A percentile compares a stretch with the other conserved stretches of the same genome.
These are phyloP conservation scores for Pseudomugil gertrudae DNA, from an alignment of 2,797 vertebrate genomes.

Conservation along the genomic window DNA sequence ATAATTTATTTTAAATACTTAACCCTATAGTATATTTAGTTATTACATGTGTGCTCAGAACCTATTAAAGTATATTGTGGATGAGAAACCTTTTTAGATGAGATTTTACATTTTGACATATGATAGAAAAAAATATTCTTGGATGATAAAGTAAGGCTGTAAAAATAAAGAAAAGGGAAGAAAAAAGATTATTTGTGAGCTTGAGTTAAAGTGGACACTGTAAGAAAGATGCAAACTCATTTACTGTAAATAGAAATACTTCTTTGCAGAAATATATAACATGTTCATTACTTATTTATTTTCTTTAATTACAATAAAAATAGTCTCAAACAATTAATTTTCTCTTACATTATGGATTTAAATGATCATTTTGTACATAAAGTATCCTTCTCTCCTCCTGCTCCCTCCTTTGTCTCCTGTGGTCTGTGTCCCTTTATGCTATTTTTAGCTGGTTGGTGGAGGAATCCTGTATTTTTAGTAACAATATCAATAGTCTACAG, in stretches of 20 bases:
- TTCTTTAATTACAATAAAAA: background rate
- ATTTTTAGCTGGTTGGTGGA: slow-evolving; percentile 77
- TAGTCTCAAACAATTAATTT: slow-evolving; percentile 4
- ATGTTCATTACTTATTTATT: background rate
- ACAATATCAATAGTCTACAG: slow-evolving; percentile 74
- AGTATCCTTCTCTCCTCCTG: slow-evolving; percentile 37
- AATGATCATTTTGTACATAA: slow-evolving; percentile 22
- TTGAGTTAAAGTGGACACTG: background rate
- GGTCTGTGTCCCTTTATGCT: slow-evolving; percentile 70
- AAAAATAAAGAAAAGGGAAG: background rate
- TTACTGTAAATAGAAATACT: background rate
- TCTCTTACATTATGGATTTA: slow-evolving; percentile 4
- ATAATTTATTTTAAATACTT: too few relatives aligned
- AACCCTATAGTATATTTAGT: too few relatives aligned
- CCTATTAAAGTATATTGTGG: too few relatives aligned
- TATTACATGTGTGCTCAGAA: too few relatives aligned
- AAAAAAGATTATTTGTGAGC: background rate
- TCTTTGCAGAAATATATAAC: background rate
- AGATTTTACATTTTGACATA: too few relatives aligned
- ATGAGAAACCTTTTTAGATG: too few relatives aligned
- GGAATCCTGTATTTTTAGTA: slow-evolving; percentile 80
- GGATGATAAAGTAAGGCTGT: background rate
- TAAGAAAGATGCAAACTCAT: background rate
- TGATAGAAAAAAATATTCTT: background rate
- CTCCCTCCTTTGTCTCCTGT: slow-evolving; percentile 62